Conservation (phyloP, 2,113 vertebrate genomes). For the Phoenicopterus ruber region DNA sequence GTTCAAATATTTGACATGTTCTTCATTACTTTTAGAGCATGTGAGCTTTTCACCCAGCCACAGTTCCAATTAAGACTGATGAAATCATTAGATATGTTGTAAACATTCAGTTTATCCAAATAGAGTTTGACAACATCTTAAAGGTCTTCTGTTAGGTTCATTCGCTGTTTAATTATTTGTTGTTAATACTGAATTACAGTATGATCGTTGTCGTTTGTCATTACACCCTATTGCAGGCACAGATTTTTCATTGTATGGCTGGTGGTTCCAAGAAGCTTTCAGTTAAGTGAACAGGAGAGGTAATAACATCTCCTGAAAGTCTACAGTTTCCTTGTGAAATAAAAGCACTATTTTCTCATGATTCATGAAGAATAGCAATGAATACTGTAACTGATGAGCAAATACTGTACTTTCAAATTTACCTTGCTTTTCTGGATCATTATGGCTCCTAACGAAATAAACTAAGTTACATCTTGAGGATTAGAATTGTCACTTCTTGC, state of each 20-base stretch:
- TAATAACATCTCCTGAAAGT: not conserved
- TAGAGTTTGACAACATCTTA: slow-evolving; percentile 76
- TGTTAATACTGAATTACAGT: slow-evolving; percentile 66
- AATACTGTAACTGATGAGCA: not conserved
- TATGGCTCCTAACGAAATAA: not conserved
- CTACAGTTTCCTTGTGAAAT: not conserved
- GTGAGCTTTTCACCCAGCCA: slow-evolving; percentile 59
- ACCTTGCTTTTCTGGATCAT: not conserved
- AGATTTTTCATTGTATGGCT: slow-evolving; percentile 22
- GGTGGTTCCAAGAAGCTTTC: not conserved
- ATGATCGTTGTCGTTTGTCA: slow-evolving; percentile 62
- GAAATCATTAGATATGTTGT: slow-evolving; percentile 77
- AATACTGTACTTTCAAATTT: not conserved
- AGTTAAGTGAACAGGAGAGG: slow-evolving; percentile 3
- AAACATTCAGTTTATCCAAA: slow-evolving; percentile 80
- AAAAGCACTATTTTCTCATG: not conserved
- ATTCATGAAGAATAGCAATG: not conserved
- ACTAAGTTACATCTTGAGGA: not conserved
- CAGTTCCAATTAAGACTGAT: slow-evolving; percentile 80
- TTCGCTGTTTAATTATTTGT: slow-evolving; percentile 76
- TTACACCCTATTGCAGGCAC: slow-evolving; percentile 10
- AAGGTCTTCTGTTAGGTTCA: slow-evolving; percentile 81
- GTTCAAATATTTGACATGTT: slow-evolving; percentile 69
- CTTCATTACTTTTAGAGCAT: slow-evolving; percentile 69
- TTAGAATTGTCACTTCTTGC: not conserved